Evolutionary conservation across 2,888 invertebrate genomes (phyloP), one percentile per base, ranked within the genome.

Genomic region (Chaitophorus viminalis): DNA sequence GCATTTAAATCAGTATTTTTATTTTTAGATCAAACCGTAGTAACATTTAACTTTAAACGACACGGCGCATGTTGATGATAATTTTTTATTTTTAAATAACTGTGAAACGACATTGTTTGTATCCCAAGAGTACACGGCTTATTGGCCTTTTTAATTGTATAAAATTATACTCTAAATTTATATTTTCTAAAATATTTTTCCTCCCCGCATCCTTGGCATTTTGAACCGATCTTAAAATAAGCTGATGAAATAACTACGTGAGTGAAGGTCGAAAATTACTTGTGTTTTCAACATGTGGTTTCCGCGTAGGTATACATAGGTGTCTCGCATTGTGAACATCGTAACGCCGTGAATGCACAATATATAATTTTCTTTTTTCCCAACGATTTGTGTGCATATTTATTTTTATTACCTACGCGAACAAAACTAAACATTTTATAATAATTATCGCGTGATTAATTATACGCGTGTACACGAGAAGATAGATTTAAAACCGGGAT

Each of bases 11-110:
- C 11, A 14, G 46, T 14, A 2, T 11, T 82, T 70, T 33, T 82
- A 82, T 72, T 82, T 82, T 82, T 82, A 82, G 52, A 72, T 6
- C 1, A 4, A 36, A 65, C 11, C 33, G 33, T n/a, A 17, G 46
- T 31, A 46, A 33, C n/a, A 33, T 74, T n/a, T 74, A 11, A 74
- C 36, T 33, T 82, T 74, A 72, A 82, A 82, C 14, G 74, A 36
- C 72, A 82, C 54, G 74, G 54, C 36, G 25, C 68, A 74, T 72
- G 21, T 54, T 25, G 52, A 82, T 54, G 25, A 25, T 74, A 54
- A 36, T 33, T 72, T 82, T 82, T 74, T 46, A 36, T 74, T 74
- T 82, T 81, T 81, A 39, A 81, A 36, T 60, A 60, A 29, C n/a
- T 29, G n/a, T 36, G n/a, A 29, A 74, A 82, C 36, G 36, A 60